phyloP scores from a whole-genome alignment of 2,888 invertebrate genomes.

The Drosophila anceps region DNA sequence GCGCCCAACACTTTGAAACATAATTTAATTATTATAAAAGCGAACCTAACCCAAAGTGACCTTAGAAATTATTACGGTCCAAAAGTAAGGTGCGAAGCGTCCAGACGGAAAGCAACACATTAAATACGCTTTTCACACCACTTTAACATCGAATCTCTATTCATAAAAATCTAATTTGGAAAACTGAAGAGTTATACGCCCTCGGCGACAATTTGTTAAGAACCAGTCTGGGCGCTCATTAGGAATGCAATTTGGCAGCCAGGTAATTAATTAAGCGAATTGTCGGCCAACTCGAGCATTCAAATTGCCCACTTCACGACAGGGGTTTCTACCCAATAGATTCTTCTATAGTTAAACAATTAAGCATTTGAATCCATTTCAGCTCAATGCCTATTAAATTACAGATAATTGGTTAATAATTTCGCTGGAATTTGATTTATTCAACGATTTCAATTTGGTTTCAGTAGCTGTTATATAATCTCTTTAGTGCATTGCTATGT shows the following conservation, averaged over 20 bases:
- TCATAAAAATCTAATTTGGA: conserved; percentile 58
- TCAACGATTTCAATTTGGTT: neutral
- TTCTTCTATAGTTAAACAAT: neutral
- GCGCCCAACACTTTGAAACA: conserved; percentile 1
- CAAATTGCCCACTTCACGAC: neutral
- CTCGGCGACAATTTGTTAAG: conserved; percentile 30
- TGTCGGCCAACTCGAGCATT: conserved; percentile 7
- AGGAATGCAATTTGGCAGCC: conserved; percentile 45
- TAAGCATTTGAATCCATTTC: too few species aligned
- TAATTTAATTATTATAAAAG: conserved; percentile 11
- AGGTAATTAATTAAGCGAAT: conserved; percentile 50
- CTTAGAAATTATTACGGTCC: conserved; percentile 42
- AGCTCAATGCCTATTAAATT: neutral
- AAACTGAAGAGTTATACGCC: conserved; percentile 39
- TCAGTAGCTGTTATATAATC: neutral
- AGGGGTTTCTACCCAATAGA: conserved; percentile 13
- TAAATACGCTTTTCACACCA: neutral
- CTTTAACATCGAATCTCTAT: conserved; percentile 37
- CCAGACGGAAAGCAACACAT: conserved; percentile 2
- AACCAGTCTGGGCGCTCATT: conserved; percentile 18
- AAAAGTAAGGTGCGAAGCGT: conserved; percentile 33
- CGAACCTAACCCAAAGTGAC: conserved; percentile 28
- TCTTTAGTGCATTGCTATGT: too few species aligned
- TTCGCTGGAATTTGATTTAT: neutral
- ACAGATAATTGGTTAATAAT: neutral